phyloP scores from a whole-genome alignment of 2,113 vertebrate species.

The Callionymus lyra region DNA sequence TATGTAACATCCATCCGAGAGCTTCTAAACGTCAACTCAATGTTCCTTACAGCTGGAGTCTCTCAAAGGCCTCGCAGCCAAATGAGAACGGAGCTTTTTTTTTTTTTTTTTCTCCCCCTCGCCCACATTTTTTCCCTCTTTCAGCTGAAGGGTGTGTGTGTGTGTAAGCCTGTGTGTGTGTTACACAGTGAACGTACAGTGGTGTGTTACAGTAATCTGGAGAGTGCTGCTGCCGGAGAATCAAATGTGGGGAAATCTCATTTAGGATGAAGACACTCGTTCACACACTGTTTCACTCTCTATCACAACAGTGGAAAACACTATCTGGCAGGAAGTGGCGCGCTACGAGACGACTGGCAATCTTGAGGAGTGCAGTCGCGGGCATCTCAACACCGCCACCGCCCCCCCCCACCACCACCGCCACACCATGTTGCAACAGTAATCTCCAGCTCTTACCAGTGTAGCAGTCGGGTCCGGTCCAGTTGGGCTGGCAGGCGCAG shows the following conservation, averaged over 20 bases:
- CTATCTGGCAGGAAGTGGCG: slow-evolving; percentile 28
- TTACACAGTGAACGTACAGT: background rate
- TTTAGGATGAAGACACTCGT: slow-evolving; percentile 19
- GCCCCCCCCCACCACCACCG: too few species aligned
- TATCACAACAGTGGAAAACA: slow-evolving; percentile 34
- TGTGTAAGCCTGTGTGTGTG: background rate
- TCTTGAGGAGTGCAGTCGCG: slow-evolving; percentile 15
- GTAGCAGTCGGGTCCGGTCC: slow-evolving; percentile 90
- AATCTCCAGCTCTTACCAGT: slow-evolving; percentile 68
- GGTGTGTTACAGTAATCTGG: slow-evolving; percentile 12
- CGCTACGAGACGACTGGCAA: slow-evolving; percentile 28
- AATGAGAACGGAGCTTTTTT: slow-evolving; percentile 16
- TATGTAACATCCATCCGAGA: slow-evolving; percentile 6
- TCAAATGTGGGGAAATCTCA: slow-evolving; percentile 46
- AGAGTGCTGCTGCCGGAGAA: slow-evolving; percentile 11
- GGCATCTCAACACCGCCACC: too few species aligned
- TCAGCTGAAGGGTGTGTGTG: slow-evolving; percentile 23
- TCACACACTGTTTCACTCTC: slow-evolving; percentile 25
- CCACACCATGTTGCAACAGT: slow-evolving; percentile 12
- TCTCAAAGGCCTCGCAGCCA: slow-evolving; percentile 26
- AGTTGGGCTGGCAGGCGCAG: slow-evolving; percentile 86
- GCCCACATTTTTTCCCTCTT: slow-evolving; percentile 13
- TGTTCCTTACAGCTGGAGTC: slow-evolving; percentile 21
- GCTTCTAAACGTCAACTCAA: slow-evolving; percentile 27
- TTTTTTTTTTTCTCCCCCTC: slow-evolving; percentile 2